A percentile compares a stretch with the other conserved stretches of the same genome.
phyloP scores from a whole-genome alignment of 2,113 vertebrate species.

The Mionectes macconnelli region DNA sequence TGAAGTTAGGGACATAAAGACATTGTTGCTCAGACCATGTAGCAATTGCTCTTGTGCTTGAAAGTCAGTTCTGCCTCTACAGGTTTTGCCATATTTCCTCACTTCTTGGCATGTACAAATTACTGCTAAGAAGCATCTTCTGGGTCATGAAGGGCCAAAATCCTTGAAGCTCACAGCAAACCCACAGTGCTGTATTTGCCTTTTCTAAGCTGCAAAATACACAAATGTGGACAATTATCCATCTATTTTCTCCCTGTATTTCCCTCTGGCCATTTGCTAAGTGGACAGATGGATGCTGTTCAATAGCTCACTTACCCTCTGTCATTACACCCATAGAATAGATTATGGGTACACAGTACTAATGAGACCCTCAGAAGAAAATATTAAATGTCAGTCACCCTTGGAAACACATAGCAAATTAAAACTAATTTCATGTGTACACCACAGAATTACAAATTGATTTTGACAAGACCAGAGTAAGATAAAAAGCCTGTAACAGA shows the following conservation, averaged over 20 bases:
- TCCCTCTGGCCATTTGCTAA: background rate
- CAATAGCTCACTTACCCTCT: conserved; percentile 32
- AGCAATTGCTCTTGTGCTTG: background rate
- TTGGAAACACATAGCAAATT: conserved; percentile 54
- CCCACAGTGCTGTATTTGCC: background rate
- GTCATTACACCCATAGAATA: conserved; percentile 1
- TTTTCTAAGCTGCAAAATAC: background rate
- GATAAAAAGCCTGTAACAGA: conserved; percentile 57
- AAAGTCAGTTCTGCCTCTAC: background rate
- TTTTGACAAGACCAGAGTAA: conserved; percentile 48
- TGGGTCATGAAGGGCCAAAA: background rate
- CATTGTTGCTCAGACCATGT: background rate
- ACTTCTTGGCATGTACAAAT: fast-evolving
- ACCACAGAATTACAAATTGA: conserved; percentile 49
- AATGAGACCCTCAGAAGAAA: conserved; percentile 54
- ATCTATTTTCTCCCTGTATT: background rate
- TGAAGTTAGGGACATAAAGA: background rate
- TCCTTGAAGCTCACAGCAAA: background rate
- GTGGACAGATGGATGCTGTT: conserved; percentile 24
- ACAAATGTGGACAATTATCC: background rate
- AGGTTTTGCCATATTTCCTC: background rate
- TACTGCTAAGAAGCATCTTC: background rate
- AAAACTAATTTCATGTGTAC: conserved; percentile 44
- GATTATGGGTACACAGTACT: conserved; percentile 31
- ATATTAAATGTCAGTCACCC: conserved; percentile 55